Base-by-base conservation (phyloP, 2,113 vertebrate species). In the Periophthalmodon schlosseri region DNA sequence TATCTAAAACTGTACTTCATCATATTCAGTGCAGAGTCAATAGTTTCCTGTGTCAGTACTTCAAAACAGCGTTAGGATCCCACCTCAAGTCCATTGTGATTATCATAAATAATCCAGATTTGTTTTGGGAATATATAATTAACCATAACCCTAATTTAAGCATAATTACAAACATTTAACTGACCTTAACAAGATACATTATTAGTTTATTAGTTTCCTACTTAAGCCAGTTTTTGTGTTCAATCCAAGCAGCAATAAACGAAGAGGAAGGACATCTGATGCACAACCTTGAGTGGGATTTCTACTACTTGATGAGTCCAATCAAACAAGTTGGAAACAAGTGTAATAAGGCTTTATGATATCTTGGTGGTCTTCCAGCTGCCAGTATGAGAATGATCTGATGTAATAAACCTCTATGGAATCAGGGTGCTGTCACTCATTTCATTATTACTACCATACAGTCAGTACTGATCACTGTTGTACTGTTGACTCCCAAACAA, bases 401-500 rank as follows among this genome's bases (percentile, higher is more conserved):
- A 68, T 49, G 66, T 68, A 68, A 68, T 49, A 44, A 68, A 49
- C n/a, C 23, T 14, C 39, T n/a, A 5, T 0, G 12, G 36, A 46
- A 24, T 44, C 73, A 1, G 14, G 2, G 13, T 39, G 65, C 66
- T 68, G 72, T 21, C 60, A n/a, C 23, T 70, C 23, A 46, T 70
- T 39, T 14, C n/a, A 33, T 16, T n/a, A 18, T 16, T n/a, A 18
- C 18, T 12, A 52, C n/a, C 24, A n/a, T 57, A 21, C 50, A n/a
- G 39, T 1, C 11, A 7, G 68, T 46, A 54, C 39, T 24, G 20
- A 75, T 64, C 58, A 52, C 34, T 57, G 18, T 21, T 50, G 36
- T 46, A 20, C 20, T 68, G 70, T 36, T 68, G 54, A 79, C 71
- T 72, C 76, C 68, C 16, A 68, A 70, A 80, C 75, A 64, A 82